A percentile compares a stretch with the other conserved stretches of the same genome.
Conservation (phyloP, 1,140 invertebrate species). For the Mycetomoellerius zeteki region DNA sequence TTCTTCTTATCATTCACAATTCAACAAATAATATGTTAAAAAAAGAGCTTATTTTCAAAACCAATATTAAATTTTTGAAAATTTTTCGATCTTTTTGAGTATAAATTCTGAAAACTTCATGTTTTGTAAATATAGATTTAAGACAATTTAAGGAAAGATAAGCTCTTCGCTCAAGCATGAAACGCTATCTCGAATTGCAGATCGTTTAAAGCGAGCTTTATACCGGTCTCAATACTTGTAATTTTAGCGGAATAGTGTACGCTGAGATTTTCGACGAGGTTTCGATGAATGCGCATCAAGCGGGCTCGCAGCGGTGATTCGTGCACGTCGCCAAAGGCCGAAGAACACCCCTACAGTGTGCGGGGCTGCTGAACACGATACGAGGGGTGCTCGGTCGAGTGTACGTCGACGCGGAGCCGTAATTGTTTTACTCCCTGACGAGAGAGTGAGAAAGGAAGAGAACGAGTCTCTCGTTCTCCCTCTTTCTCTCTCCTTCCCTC, state of each 20-base stretch:
- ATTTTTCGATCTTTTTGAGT: too few species aligned
- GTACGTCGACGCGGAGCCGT: conserved; percentile 83
- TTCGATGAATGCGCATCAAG: conserved; percentile 62
- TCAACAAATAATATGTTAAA: background rate
- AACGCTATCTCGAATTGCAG: background rate
- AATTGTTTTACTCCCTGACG: conserved; percentile 85
- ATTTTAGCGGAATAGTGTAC: conserved; percentile 24
- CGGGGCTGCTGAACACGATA: conserved; percentile 71
- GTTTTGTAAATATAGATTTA: background rate
- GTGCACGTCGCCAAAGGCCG: conserved; percentile 74
- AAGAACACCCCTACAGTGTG: conserved; percentile 74
- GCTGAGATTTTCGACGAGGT: conserved; percentile 57
- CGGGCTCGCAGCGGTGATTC: conserved; percentile 65
- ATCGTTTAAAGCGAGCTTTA: conserved; percentile 15
- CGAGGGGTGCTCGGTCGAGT: conserved; percentile 84
- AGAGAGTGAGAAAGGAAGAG: conserved; percentile 6
- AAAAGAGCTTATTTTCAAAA: conserved; percentile 10
- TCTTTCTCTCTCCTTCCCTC: background rate
- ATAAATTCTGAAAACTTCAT: background rate
- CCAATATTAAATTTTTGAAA: background rate
- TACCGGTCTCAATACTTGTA: conserved; percentile 17
- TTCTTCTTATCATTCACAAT: background rate
- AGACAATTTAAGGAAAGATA: background rate
- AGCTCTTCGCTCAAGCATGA: background rate
- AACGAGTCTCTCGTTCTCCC: conserved; percentile 59